A percentile compares a stretch with the other conserved stretches of the same genome.
Evolutionary conservation across 1,140 invertebrate genomes (phyloP).

Genomic region (Mesaphorura yosii): DNA sequence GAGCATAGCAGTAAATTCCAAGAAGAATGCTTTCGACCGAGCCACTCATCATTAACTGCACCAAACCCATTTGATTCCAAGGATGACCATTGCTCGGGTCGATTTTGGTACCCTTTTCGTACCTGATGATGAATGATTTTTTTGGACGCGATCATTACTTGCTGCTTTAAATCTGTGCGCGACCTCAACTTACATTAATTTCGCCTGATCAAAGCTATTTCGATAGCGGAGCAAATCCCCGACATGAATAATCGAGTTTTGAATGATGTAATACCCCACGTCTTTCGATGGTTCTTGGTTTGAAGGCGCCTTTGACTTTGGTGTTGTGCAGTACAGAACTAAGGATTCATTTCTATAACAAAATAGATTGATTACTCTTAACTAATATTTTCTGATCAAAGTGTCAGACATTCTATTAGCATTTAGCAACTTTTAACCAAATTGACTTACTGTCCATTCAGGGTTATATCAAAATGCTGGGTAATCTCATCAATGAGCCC

Average conservation of each 20-base stretch:
- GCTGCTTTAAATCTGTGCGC: no score
- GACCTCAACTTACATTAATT: slow-evolving; percentile 27
- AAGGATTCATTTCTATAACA: no score
- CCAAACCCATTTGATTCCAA: slow-evolving; percentile 28
- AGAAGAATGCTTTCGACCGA: slow-evolving; percentile 19
- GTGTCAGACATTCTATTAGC: no score
- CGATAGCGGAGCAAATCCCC: slow-evolving; percentile 28
- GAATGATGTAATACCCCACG: slow-evolving; percentile 28
- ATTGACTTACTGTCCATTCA: no score
- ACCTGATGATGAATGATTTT: no score
- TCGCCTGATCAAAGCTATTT: slow-evolving; percentile 21
- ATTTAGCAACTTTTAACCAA: no score
- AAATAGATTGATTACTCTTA: no score
- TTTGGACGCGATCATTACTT: no score
- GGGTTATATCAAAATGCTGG: slow-evolving; percentile 26
- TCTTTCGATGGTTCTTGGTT: slow-evolving; percentile 17
- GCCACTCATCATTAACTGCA: slow-evolving; percentile 18
- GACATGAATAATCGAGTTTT: slow-evolving; percentile 29
- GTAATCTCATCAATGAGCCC: slow-evolving; percentile 29
- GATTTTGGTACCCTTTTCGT: slow-evolving; percentile 25
- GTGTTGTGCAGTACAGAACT: no score
- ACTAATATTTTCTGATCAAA: no score
- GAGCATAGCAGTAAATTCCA: slow-evolving; percentile 22
- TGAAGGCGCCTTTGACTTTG: no score
- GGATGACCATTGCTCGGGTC: slow-evolving; percentile 25